Base-by-base conservation (phyloP, 2,113 vertebrate genomes). In the Zingel zingel region DNA sequence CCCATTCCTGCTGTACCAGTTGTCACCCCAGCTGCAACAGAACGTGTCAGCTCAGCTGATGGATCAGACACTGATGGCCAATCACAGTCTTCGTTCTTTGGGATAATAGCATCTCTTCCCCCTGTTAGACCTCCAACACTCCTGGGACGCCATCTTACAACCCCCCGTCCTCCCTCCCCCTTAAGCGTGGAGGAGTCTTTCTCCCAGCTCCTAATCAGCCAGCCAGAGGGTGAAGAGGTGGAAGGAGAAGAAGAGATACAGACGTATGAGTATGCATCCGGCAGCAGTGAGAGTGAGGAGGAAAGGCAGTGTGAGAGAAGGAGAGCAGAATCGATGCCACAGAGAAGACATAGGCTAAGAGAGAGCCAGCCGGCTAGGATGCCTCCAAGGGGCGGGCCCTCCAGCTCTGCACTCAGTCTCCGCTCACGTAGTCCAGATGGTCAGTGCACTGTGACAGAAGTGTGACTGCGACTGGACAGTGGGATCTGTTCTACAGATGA, bases 371-470 rank as follows among this genome's bases (percentile, higher is more conserved):
- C 94, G 39, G 91, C 94, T 79, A 63, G 97, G 95, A 57, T 95
- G 70, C 91, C 93, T 84, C 94, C 95, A 53, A 93, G 95, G 45
- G 95, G 92, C 0, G 95, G 94, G 74, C 89, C 93, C 15, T 84
- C 92, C 56, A 91, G 79, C 77, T 72, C 88, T 1, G 57, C 80
- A 1, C 62, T 75, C 25, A 83, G 65, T 2, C 93, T 96, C 54
- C 96, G 97, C 74, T 97, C 97, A 50, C 96, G 96, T 69, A 96
- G 97, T 92, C 97, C 98, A 12, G 98, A 99, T 80, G 98, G 98
- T 93, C 97, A 99, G 94, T 99, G 97, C 92, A 97, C 97, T 43
- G 94, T 98, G 89, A 98, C 97, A 74, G 97, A 99, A 90, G 97
- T 99, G 92, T 99, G 96, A 97, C 92, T 75, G 13, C 21, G 14